Percentiles rank a stretch among this genome's conserved stretches.
These are phyloP conservation scores for Benitochromis conjunctus DNA, from an alignment of 2,113 vertebrate species.

Conservation along the genomic window DNA sequence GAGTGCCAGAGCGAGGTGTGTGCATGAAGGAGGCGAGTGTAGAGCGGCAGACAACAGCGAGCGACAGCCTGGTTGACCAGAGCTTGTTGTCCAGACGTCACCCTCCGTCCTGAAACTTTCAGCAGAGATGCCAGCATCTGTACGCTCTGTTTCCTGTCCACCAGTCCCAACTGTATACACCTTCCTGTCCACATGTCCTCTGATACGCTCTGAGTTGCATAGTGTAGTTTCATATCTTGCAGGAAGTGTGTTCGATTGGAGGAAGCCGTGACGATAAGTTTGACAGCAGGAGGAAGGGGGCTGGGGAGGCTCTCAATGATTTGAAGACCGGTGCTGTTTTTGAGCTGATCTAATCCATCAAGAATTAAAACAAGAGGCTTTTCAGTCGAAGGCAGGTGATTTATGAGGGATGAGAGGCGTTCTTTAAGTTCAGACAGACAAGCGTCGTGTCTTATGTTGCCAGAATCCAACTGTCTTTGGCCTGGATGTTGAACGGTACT, in stretches of 20 bases:
- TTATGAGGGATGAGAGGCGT: conserved; percentile 62
- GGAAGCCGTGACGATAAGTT: conserved; percentile 66
- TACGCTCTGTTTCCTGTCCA: conserved; percentile 59
- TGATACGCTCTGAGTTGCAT: not conserved
- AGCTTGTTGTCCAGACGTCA: conserved; percentile 79
- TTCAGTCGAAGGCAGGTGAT: conserved; percentile 33
- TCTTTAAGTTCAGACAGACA: conserved; percentile 47
- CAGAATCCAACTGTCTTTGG: not conserved
- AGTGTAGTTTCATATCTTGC: conserved; percentile 30
- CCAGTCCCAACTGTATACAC: conserved; percentile 44
- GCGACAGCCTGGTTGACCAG: conserved; percentile 73
- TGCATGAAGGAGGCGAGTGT: conserved; percentile 51
- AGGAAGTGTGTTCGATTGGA: conserved; percentile 30
- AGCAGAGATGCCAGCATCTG: conserved; percentile 65
- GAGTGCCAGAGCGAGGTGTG: conserved; percentile 58
- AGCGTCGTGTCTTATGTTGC: not conserved
- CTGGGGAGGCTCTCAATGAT: conserved; percentile 64
- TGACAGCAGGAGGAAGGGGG: conserved; percentile 63
- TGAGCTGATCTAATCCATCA: conserved; percentile 69
- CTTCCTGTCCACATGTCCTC: conserved; percentile 1
- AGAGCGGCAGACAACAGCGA: conserved; percentile 66
- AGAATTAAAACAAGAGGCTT: conserved; percentile 69
- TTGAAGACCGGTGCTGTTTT: not conserved
- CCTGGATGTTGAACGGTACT: not conserved
- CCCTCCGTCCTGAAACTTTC: conserved; percentile 58